phyloP scores from a whole-genome alignment of 2,797 vertebrate species.

The Anolis apletophallus region DNA sequence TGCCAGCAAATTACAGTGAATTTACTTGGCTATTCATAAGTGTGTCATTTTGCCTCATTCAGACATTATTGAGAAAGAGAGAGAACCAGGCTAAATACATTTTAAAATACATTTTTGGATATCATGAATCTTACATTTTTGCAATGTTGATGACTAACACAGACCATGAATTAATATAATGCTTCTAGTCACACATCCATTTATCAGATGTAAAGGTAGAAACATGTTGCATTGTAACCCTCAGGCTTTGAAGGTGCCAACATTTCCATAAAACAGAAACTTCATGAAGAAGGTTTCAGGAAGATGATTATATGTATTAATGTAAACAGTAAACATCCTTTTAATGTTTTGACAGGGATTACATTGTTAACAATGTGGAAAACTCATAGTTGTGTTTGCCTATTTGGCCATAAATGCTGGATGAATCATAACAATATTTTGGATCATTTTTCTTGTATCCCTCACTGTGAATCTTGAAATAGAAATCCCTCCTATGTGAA shows the following conservation, averaged over 20 bases:
- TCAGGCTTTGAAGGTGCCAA: neutral
- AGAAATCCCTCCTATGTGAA: neutral
- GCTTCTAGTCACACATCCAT: neutral
- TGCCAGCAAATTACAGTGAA: neutral
- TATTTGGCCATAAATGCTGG: neutral
- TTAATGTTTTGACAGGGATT: slow-evolving; percentile 32
- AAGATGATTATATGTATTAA: neutral
- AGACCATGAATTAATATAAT: neutral
- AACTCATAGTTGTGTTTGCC: slow-evolving; percentile 42
- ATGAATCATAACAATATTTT: slow-evolving; percentile 31
- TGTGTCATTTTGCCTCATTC: no score
- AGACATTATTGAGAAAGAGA: no score
- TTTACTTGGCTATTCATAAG: neutral
- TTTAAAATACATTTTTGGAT: no score
- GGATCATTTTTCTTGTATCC: neutral
- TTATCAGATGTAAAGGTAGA: neutral
- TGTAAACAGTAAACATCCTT: slow-evolving; percentile 28
- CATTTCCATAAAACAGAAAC: neutral
- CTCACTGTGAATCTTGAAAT: slow-evolving; percentile 27
- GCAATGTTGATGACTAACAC: slow-evolving; percentile 14
- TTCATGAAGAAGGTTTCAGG: neutral
- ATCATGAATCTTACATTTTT: no score
- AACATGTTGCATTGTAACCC: neutral
- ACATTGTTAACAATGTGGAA: slow-evolving; percentile 32
- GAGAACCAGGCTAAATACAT: no score